Conservation (phyloP, 2,113 vertebrate genomes). For the Cinclus cinclus region DNA sequence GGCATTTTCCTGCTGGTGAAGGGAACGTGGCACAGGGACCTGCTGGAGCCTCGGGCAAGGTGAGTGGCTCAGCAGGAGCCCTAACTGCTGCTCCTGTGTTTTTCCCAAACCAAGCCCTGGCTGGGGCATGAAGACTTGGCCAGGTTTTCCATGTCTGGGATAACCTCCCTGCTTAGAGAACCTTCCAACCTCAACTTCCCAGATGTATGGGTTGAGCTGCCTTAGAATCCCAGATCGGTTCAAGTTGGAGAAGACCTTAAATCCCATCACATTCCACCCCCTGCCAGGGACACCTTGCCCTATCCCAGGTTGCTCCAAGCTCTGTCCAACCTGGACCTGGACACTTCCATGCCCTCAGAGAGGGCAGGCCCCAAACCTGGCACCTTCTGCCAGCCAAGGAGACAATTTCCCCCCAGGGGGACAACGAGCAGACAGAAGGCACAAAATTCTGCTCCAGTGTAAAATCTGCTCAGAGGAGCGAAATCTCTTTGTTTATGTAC, state of each 20-base stretch:
- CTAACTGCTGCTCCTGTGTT: no score
- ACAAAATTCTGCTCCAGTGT: background rate
- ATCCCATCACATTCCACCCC: background rate
- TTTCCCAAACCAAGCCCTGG: no score
- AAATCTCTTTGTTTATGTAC: background rate
- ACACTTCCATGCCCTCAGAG: background rate
- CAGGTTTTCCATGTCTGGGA: no score
- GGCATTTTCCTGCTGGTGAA: no score
- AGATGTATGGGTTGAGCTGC: background rate
- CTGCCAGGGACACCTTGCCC: background rate
- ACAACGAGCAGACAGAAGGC: background rate
- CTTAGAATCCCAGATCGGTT: background rate
- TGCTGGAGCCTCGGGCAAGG: no score
- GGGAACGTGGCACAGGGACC: no score
- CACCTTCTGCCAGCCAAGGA: background rate
- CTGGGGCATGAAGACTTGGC: no score
- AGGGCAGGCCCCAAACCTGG: background rate
- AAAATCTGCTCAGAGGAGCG: background rate
- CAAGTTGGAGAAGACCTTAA: background rate
- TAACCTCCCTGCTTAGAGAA: no score
- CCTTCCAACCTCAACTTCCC: background rate
- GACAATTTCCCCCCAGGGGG: rapidly evolving
- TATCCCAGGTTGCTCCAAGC: background rate
- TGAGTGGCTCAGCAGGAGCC: no score
- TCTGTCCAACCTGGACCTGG: rapidly evolving